These are phyloP conservation scores for Muscina levida DNA, from an alignment of 2,888 invertebrate species.

Conservation along the genomic window DNA sequence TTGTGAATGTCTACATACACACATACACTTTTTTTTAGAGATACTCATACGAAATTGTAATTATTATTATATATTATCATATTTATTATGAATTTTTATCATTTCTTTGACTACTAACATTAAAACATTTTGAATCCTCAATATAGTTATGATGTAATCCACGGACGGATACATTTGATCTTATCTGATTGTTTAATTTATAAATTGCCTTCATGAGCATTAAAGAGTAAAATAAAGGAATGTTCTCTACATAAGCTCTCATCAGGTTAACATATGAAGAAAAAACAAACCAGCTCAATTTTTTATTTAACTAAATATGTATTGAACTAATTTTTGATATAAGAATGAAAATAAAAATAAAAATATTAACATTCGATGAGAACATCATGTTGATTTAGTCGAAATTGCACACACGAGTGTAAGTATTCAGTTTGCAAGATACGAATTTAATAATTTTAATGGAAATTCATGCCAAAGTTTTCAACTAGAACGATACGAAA, in stretches of 20 bases:
- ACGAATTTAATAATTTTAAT: too few species aligned
- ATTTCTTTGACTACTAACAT: constrained; percentile 49
- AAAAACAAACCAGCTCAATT: constrained; percentile 56
- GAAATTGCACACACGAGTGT: too few species aligned
- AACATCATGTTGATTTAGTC: constrained; percentile 19
- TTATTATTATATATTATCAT: constrained; percentile 55
- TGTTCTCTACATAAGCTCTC: background rate
- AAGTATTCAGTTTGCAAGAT: too few species aligned
- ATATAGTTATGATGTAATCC: background rate
- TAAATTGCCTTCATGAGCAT: constrained; percentile 1
- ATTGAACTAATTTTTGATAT: constrained; percentile 61
- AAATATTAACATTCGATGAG: constrained; percentile 62
- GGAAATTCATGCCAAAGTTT: too few species aligned
- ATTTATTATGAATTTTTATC: constrained; percentile 37
- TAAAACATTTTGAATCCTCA: constrained; percentile 29
- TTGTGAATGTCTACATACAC: constrained; percentile 35
- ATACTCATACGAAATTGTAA: constrained; percentile 59
- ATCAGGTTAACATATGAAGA: constrained; percentile 10
- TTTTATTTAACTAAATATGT: constrained; percentile 51
- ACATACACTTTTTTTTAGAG: constrained; percentile 53
- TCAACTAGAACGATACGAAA: too few species aligned
- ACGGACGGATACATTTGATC: constrained; percentile 24
- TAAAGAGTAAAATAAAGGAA: constrained; percentile 1
- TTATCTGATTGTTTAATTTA: constrained; percentile 41
- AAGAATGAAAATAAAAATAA: constrained; percentile 56